Evolutionary conservation across 2,797 vertebrate genomes (phyloP).

Genomic region (Etheostoma nigrum): DNA sequence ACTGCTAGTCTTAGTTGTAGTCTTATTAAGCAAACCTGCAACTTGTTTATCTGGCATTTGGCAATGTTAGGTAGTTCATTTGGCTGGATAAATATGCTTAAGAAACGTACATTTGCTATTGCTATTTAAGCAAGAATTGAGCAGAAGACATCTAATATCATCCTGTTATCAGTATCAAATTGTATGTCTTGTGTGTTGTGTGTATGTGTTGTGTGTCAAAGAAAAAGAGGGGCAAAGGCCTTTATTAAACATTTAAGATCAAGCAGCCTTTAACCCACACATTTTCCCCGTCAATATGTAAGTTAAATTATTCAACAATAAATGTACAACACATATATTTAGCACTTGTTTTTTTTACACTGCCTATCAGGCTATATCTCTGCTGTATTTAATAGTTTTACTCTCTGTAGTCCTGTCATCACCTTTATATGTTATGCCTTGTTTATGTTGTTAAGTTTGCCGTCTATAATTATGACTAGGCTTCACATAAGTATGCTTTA

Average conservation of each 20-base stretch:
- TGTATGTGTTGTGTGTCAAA: not conserved
- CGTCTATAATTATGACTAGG: not conserved
- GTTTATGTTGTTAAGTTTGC: not conserved
- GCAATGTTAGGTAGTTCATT: not conserved
- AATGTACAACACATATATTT: not conserved
- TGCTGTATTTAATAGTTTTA: not conserved
- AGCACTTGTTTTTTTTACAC: not conserved
- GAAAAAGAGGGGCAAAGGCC: not conserved
- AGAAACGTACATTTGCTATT: not conserved
- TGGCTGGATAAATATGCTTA: not conserved
- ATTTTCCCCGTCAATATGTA: not conserved
- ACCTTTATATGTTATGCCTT: not conserved
- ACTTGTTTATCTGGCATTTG: not conserved
- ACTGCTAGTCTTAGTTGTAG: not conserved
- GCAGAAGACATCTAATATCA: not conserved
- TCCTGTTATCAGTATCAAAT: slow-evolving; percentile 1
- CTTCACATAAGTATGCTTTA: slow-evolving; percentile 5
- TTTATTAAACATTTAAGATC: not conserved
- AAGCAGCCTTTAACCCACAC: not conserved
- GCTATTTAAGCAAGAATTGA: not conserved
- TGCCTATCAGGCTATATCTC: not conserved
- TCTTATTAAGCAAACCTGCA: slow-evolving; percentile 1
- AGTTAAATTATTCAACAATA: not conserved
- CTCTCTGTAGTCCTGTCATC: not conserved
- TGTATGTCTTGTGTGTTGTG: not conserved